Evolutionary conservation across 2,113 vertebrate genomes (phyloP).

Genomic region (Dicerorhinus sumatrensis): DNA sequence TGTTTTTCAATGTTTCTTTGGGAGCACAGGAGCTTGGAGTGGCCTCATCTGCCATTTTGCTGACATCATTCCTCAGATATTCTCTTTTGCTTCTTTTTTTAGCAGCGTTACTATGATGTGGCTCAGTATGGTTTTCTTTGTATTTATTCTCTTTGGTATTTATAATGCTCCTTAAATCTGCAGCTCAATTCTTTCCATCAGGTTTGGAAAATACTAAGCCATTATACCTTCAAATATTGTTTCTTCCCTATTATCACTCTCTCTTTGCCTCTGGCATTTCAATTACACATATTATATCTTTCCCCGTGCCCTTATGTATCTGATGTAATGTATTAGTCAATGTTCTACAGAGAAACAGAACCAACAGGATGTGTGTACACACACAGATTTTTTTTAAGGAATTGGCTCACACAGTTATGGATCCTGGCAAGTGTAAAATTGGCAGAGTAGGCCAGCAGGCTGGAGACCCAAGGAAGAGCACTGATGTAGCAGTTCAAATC

Average conservation of each 20-base stretch:
- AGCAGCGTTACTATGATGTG: background rate
- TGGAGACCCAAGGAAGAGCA: background rate
- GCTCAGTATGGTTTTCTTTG: background rate
- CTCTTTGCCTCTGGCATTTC: background rate
- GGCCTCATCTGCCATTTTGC: background rate
- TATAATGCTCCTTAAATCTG: background rate
- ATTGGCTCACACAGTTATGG: background rate
- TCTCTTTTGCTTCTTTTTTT: background rate
- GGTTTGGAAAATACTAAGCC: background rate
- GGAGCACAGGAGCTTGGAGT: background rate
- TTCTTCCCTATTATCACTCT: background rate
- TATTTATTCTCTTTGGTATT: background rate
- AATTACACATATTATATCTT: background rate
- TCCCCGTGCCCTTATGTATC: background rate
- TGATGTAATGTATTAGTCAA: background rate
- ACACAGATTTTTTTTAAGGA: background rate
- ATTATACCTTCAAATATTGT: background rate
- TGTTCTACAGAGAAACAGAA: background rate
- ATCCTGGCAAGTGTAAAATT: background rate
- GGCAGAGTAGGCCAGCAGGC: background rate
- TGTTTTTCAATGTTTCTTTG: background rate
- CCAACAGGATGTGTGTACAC: background rate
- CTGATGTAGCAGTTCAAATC: background rate
- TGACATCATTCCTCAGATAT: background rate
- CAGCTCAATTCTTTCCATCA: background rate